Base-by-base conservation (phyloP, 2,888 invertebrate genomes). In the Cephalotes varians region DNA sequence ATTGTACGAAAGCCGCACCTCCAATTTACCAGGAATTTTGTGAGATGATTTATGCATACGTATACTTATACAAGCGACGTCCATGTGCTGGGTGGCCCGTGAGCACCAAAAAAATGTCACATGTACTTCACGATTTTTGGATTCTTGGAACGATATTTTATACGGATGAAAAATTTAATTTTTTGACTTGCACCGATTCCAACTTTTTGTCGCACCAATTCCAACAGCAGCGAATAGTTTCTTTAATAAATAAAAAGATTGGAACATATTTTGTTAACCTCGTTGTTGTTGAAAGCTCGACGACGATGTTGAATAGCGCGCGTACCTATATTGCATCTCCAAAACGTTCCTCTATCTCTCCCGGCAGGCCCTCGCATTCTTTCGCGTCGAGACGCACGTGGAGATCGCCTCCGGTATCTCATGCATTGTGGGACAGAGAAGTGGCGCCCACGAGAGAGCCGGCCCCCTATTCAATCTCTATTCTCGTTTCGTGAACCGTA, bases 401-500 rank as follows among this genome's bases (percentile, higher is more conserved):
- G 58, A 76, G n/a, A 84, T 64, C 56, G 73, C 58, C 60, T 80
- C 74, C 54, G 58, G 72, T 77, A 77, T 85, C 81, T 74, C 73
- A 73, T 77, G 73, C 76, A 82, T 82, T 86, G 84, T 86, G 60
- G 31, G 80, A 51, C 56, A 62, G 74, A 72, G 73, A 54, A 60
- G 81, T 44, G 54, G 64, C 60, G 64, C 31, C 64, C 64, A 65
- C 62, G 54, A 60, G 64, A 67, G 44, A 56, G 25, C 25, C 37
- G 47, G 44, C 60, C 15, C 37, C 56, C 64, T 81, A 82, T 88
- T 84, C 84, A 83, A 56, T 65, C 34, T 37, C 83, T 79, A 86
- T 89, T 89, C 86, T 84, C 83, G 82, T 87, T 90, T 83, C 81
- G 87, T 69, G 89, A 90, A 87, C 88, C 90, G 89, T 85, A 86